Conservation (phyloP, 2,797 vertebrate species). For the Rhadinocentrus ornatus region DNA sequence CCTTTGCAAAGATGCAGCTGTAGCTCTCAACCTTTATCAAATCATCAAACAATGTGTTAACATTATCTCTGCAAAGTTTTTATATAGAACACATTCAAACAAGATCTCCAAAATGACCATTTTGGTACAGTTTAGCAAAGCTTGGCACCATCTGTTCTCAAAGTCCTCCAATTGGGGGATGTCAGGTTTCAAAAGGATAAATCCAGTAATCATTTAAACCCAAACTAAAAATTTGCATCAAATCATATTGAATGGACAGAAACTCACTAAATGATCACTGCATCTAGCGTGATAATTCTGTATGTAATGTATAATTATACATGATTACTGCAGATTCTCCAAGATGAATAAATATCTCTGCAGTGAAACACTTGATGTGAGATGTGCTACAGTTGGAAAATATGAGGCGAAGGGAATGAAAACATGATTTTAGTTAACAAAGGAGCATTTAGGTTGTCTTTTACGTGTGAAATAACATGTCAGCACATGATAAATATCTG, state of each 20-base stretch:
- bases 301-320: background rate
- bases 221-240: background rate
- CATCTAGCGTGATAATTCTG: background rate
- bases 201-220: background rate
- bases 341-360: conserved; percentile 5
- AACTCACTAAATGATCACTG: background rate
- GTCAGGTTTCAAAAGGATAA: background rate
- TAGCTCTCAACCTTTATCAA: no score
- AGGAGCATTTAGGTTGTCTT: background rate
- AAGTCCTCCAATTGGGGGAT: no score
- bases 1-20: no score
- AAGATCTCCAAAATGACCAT: no score
- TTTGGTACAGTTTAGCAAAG: no score
- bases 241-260: background rate
- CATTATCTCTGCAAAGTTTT: no score
- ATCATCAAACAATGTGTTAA: no score
- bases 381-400: conserved; percentile 30
- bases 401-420: conserved; percentile 10
- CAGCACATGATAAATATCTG: conserved; percentile 10
- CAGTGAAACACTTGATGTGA: conserved; percentile 32
- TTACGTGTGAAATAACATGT: conserved; percentile 31
- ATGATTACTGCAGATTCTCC: conserved; percentile 2
- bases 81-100: no score
- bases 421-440: conserved; percentile 27
- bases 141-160: no score